Percentiles rank a stretch among this genome's conserved stretches.
Evolutionary conservation across 2,888 invertebrate genomes (phyloP).

Genomic region (Amiota mariae): DNA sequence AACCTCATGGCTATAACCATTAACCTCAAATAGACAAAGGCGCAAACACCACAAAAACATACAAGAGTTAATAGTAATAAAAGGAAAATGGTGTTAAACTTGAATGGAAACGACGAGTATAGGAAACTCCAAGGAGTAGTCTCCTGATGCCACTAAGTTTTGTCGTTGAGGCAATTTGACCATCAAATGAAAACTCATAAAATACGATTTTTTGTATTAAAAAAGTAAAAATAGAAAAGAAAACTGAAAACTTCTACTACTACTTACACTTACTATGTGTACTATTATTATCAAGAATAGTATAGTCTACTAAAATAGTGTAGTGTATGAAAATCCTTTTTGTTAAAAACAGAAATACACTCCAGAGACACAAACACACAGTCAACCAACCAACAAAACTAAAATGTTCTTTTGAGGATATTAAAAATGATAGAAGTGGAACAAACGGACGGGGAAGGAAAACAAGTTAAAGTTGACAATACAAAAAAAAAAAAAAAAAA

Average conservation of each 20-base stretch:
- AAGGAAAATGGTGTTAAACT: not conserved
- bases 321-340: constrained; percentile 14
- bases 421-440: not conserved
- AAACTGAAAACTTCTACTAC: no score
- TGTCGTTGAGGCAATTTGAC: constrained; percentile 36
- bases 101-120: not conserved
- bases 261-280: no score
- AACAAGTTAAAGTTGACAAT: no score
- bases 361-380: constrained; percentile 10
- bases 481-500: no score
- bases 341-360: constrained; percentile 45
- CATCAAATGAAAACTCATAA: constrained; percentile 52
- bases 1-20: constrained; percentile 22
- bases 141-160: constrained; percentile 44
- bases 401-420: not conserved
- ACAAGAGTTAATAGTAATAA: constrained; percentile 18
- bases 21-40: constrained; percentile 20
- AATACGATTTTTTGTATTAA: constrained; percentile 40
- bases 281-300: no score
- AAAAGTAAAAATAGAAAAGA: not conserved
- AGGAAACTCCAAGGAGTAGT: constrained; percentile 24
- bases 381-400: constrained; percentile 22
- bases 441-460: no score
- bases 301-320: not conserved
- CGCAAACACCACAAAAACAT: constrained; percentile 27